Conservation (phyloP, 2,113 vertebrate species). For the Corythornis cristatus region DNA sequence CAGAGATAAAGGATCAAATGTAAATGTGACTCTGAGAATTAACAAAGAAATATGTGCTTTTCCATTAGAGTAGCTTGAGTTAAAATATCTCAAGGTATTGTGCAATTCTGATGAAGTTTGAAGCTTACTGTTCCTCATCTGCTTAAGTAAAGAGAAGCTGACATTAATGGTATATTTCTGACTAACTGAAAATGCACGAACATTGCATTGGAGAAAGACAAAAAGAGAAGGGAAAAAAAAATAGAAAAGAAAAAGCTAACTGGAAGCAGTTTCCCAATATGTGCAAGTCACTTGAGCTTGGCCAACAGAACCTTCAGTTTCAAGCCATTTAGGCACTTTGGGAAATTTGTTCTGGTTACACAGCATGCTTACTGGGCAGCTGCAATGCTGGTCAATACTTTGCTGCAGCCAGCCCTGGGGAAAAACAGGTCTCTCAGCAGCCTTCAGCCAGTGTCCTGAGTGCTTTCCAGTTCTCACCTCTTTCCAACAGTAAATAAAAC, state of each 20-base stretch:
- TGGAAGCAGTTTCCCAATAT: neutral
- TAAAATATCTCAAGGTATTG: neutral
- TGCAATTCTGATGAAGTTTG: neutral
- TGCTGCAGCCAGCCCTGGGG: neutral
- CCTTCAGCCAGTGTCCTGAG: neutral
- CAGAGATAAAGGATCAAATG: neutral
- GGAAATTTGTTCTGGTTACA: neutral
- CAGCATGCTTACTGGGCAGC: neutral
- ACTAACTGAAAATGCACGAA: neutral
- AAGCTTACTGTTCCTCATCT: neutral
- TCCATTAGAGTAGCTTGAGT: neutral
- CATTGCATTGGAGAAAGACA: neutral
- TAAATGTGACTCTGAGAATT: neutral
- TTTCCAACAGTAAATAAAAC: conserved; percentile 13
- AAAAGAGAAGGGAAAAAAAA: neutral
- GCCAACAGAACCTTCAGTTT: neutral
- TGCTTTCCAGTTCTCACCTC: neutral
- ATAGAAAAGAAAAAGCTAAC: neutral
- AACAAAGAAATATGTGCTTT: neutral
- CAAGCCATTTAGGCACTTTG: neutral
- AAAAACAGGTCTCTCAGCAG: neutral
- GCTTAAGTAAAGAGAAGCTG: neutral
- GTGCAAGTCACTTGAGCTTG: neutral
- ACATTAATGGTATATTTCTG: neutral
- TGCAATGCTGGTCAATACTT: neutral